A percentile compares a stretch with the other conserved stretches of the same genome.
These are phyloP conservation scores for Lycorma delicatula DNA, from an alignment of 1,140 invertebrate species.

Conservation along the genomic window DNA sequence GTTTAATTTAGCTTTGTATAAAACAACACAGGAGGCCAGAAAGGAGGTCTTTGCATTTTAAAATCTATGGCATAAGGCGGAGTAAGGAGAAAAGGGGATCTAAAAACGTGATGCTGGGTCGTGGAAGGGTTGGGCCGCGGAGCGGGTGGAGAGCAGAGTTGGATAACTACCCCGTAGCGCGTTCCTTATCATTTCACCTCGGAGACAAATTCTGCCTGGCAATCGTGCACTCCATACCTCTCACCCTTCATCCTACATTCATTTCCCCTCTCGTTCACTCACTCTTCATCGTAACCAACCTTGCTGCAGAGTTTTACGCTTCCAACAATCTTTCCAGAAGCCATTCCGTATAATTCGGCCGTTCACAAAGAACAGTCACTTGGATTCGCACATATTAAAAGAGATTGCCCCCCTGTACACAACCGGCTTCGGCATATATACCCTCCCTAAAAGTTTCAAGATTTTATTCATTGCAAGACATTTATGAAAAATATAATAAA, in stretches of 20 bases:
- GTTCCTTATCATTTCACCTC: slow-evolving; percentile 7
- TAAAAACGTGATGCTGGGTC: not conserved
- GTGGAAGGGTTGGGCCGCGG: not conserved
- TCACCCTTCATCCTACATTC: too few relatives aligned
- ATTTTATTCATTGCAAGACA: too few relatives aligned
- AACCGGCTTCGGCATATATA: too few relatives aligned
- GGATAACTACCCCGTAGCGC: not conserved
- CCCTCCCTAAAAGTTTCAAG: too few relatives aligned
- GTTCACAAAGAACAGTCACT: not conserved
- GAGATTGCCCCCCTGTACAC: not conserved
- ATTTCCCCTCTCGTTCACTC: too few relatives aligned
- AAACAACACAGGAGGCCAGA: too few relatives aligned
- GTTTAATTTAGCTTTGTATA: too few relatives aligned
- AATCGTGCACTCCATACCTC: not conserved
- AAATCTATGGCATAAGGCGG: not conserved
- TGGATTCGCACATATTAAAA: slow-evolving; percentile 4
- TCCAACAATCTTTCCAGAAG: not conserved
- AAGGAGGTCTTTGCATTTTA: not conserved
- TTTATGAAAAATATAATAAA: too few relatives aligned
- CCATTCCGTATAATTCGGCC: slow-evolving; percentile 3
- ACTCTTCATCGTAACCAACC: too few relatives aligned
- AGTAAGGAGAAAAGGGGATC: not conserved
- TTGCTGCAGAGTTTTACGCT: not conserved
- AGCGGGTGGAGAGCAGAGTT: not conserved
- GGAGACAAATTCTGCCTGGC: slow-evolving; percentile 5